Evolutionary conservation across 2,797 vertebrate genomes (phyloP).

Genomic region (Paratrypauchen microcephalus): DNA sequence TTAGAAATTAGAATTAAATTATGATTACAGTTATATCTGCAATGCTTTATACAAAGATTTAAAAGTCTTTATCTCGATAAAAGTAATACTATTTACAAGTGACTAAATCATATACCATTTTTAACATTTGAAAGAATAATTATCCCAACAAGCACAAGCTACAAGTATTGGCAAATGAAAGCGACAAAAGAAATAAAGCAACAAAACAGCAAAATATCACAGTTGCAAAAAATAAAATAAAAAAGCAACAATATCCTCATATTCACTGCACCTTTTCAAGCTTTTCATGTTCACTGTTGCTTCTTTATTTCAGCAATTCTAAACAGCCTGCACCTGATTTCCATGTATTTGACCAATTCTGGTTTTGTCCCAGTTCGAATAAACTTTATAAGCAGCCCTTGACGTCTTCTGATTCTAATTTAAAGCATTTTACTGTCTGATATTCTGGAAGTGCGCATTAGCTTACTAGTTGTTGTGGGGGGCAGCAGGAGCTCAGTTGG

Average conservation of each 20-base stretch:
- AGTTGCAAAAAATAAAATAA: neutral
- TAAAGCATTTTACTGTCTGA: too few species aligned
- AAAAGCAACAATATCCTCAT: neutral
- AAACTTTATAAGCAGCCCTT: too few species aligned
- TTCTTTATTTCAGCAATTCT: neutral
- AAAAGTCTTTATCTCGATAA: neutral
- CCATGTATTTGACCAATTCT: too few species aligned
- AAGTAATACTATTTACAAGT: slow-evolving; percentile 1
- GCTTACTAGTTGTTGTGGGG: too few species aligned
- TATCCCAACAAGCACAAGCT: neutral
- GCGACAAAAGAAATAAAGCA: neutral
- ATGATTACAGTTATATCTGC: neutral
- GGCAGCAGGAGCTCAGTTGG: too few species aligned
- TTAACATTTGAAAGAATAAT: neutral
- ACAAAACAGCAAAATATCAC: neutral
- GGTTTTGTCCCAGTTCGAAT: too few species aligned
- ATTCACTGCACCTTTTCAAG: neutral
- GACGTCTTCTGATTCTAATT: too few species aligned
- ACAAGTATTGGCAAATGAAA: neutral
- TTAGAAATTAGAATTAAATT: neutral
- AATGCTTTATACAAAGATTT: neutral
- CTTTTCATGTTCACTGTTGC: neutral
- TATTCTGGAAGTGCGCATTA: too few species aligned
- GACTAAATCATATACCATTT: neutral
- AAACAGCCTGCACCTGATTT: too few species aligned